Base-by-base conservation (phyloP, 2,113 vertebrate genomes). In the Pseudois nayaur region DNA sequence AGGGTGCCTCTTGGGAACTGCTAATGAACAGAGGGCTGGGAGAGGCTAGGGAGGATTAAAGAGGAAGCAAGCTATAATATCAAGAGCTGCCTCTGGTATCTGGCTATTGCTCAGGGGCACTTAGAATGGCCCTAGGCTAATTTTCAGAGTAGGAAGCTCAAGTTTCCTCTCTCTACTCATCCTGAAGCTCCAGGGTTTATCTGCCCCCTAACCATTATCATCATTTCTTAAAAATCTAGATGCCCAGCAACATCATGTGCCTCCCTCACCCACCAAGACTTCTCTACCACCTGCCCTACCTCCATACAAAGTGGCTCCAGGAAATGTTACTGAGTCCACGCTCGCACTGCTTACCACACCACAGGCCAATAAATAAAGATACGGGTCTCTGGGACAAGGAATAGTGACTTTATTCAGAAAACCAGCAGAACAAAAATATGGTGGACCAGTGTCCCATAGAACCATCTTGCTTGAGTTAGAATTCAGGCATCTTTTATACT, bases 21-120 rank as follows among this genome's bases (percentile, higher is more conserved):
- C 92, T 96, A 98, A 97, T 89, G 87, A 95, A 95, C 55, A 57
- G 60, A 62, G 29, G 36, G 2, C 43, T 40, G 29, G 55, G 67
- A 86, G 15, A 90, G 21, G 12, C 23, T 21, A 19, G 21, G 14
- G 17, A 57, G 8, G 33, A 83, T 57, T 33, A 48, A 89, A 89
- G 87, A 29, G 19, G 59, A 79, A 81, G 45, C 94, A 76, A 89
- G 54, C 90, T 94, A 14, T 6, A 5, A 43, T 48, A 86, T 60
- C 50, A 67, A 21, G 5, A n/a, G 40, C 31, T 67, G 78, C 14
- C 33, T 93, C 52, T 82, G 50, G 19, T 29, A 11, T n/a, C 89
- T 79, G 36, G 6, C 83, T 79, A 4, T 27, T 52, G 15, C 29
- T 88, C 43, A 48, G 60, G 74, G 52, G 50, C 45, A 76, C 27